These are phyloP conservation scores for Coptodon bakossiorum DNA, from an alignment of 2,113 vertebrate genomes.

Conservation along the genomic window DNA sequence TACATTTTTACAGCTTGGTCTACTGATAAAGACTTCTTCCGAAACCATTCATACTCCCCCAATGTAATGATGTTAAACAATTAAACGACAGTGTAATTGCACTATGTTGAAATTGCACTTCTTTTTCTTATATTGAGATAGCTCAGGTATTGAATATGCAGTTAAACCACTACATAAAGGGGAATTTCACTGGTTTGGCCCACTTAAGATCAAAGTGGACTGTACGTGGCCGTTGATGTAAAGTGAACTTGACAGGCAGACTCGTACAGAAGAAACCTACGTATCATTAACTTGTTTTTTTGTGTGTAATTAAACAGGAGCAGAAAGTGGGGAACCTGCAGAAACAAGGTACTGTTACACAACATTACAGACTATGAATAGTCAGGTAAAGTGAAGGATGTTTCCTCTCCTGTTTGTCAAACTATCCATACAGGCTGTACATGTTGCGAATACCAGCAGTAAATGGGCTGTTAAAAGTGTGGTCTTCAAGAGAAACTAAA, in stretches of 20 bases:
- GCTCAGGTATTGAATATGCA: neutral
- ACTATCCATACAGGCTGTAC: neutral
- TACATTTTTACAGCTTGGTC: neutral
- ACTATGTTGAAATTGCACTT: neutral
- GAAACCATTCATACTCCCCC: neutral
- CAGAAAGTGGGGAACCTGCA: neutral
- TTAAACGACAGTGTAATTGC: neutral
- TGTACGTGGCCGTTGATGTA: neutral
- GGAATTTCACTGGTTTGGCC: neutral
- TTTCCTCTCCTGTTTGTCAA: neutral
- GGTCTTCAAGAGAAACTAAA: neutral
- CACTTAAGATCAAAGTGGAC: neutral
- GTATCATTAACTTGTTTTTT: neutral
- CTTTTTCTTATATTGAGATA: neutral
- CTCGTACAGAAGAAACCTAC: neutral
- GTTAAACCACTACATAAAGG: neutral
- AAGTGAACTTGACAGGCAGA: neutral
- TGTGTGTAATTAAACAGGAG: conserved; percentile 18
- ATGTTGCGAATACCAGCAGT: neutral
- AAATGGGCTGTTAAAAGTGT: neutral
- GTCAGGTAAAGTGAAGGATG: neutral
- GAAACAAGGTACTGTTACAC: conserved; percentile 47
- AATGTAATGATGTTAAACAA: neutral
- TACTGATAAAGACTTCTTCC: neutral
- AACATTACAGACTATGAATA: neutral